These are phyloP conservation scores for Urocitellus parryii DNA, from an alignment of 2,113 vertebrate species.

Conservation along the genomic window DNA sequence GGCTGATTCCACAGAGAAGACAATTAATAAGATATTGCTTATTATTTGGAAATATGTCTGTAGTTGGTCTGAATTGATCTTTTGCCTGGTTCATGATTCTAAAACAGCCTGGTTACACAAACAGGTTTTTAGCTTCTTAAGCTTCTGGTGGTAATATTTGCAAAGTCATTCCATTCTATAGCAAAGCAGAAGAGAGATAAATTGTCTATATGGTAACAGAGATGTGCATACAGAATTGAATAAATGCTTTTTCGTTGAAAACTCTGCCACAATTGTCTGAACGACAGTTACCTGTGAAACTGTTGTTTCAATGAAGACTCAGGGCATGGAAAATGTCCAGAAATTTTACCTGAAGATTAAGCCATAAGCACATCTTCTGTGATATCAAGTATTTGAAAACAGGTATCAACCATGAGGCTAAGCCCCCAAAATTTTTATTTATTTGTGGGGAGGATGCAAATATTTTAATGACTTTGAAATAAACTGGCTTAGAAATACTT, in stretches of 20 bases:
- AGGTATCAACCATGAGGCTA: neutral
- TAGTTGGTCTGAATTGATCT: neutral
- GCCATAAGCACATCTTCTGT: neutral
- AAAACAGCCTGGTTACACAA: neutral
- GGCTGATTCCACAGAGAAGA: neutral
- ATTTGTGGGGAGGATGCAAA: neutral
- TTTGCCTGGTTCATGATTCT: neutral
- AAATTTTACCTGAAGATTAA: neutral
- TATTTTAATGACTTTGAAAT: constrained; percentile 40
- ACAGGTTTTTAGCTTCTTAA: constrained; percentile 48
- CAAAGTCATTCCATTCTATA: neutral
- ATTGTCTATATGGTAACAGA: neutral
- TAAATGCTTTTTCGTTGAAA: neutral
- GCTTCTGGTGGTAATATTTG: neutral
- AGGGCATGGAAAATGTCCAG: neutral
- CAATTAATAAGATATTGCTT: neutral
- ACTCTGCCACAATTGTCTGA: neutral
- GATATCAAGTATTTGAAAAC: neutral
- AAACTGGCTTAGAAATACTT: constrained; percentile 7
- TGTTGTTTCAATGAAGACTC: neutral
- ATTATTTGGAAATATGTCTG: constrained; percentile 1
- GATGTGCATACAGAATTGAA: neutral
- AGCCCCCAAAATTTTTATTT: neutral
- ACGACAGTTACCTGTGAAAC: neutral
- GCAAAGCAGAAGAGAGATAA: neutral